These are phyloP conservation scores for Entelurus aequoreus DNA, from an alignment of 2,113 vertebrate genomes.

Conservation along the genomic window DNA sequence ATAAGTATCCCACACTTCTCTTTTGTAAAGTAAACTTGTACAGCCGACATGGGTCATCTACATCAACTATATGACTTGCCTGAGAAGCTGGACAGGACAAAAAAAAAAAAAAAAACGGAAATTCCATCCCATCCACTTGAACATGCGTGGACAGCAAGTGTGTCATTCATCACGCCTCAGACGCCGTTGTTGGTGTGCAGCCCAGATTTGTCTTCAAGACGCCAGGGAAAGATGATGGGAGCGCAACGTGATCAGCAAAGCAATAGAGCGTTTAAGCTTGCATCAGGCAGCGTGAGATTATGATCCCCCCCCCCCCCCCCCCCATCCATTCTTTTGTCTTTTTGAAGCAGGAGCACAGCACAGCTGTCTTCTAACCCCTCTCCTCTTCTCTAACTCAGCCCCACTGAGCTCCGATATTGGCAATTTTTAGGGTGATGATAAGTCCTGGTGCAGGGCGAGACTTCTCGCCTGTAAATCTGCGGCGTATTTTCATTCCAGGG, in stretches of 20 bases:
- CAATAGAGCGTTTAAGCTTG: slow-evolving; percentile 76
- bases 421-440: slow-evolving; percentile 71
- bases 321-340: slow-evolving; percentile 49
- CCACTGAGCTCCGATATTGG: slow-evolving; percentile 60
- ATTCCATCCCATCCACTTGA: slow-evolving; percentile 76
- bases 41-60: too few species aligned
- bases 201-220: slow-evolving; percentile 72
- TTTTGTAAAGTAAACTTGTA: too few species aligned
- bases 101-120: too few species aligned
- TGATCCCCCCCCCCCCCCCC: too few species aligned
- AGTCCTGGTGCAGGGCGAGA: slow-evolving; percentile 53
- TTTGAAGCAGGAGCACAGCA: slow-evolving; percentile 45
- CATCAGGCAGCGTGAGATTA: slow-evolving; percentile 75
- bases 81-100: too few species aligned
- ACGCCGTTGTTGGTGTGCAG: slow-evolving; percentile 57
- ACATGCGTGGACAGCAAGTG: slow-evolving; percentile 74
- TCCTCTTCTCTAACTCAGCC: slow-evolving; percentile 39
- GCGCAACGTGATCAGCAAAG: slow-evolving; percentile 76
- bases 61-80: too few species aligned
- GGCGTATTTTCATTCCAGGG: slow-evolving; percentile 53
- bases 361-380: slow-evolving; percentile 43
- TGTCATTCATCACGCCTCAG: slow-evolving; percentile 71
- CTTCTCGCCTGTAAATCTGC: slow-evolving; percentile 55
- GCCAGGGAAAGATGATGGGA: slow-evolving; percentile 73
- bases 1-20: too few species aligned